Base-by-base conservation (phyloP, 2,888 invertebrate species). In the Tromatobia lineatoria region DNA sequence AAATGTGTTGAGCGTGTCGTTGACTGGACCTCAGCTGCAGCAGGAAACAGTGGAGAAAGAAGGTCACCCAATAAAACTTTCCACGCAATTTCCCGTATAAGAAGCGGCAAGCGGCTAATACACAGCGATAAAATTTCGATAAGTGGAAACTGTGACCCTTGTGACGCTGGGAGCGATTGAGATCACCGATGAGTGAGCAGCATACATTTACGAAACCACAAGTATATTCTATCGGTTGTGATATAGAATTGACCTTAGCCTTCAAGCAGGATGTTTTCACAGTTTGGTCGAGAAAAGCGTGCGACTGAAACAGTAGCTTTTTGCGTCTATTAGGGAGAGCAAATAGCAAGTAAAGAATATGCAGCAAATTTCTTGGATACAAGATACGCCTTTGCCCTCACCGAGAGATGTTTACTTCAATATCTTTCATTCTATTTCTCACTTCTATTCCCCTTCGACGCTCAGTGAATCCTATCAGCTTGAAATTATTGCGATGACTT, bases 161-260 rank as follows among this genome's bases (percentile, higher is more conserved):
- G 61, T 47, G 74, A 84, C 69, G 81, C 69, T 13, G 25, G 7
- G 59, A 59, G 59, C 34, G 61, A 61, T 25, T 15, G 29, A 15
- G 29, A 29, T 25, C 18, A 34, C 34, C 34, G 61, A 61, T 34
- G 61, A 61, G n/a, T 34, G 34, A 61, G 34, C 29, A 10, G 4
- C 4, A 61, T 20, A 38, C 18, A 1, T 11, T 38, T 20, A 38
- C 18, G 42, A 64, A 38, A 11, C 18, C 11, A 42, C 64, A 20
- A 64, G 64, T 38, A n/a, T 15, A 59, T 15, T 4, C 13, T 29
- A 34, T 34, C 64, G 42, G 2, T 34, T 61, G 10, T 64, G 61
- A 71, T 85, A 85, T 85, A 75, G 64, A 61, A 52, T 78, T 79
- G 85, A 84, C 84, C 84, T 84, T 81, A 81, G 47, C 85, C 85